These are phyloP conservation scores for Aphaenogaster rudis DNA, from an alignment of 1,140 invertebrate species.

Conservation along the genomic window DNA sequence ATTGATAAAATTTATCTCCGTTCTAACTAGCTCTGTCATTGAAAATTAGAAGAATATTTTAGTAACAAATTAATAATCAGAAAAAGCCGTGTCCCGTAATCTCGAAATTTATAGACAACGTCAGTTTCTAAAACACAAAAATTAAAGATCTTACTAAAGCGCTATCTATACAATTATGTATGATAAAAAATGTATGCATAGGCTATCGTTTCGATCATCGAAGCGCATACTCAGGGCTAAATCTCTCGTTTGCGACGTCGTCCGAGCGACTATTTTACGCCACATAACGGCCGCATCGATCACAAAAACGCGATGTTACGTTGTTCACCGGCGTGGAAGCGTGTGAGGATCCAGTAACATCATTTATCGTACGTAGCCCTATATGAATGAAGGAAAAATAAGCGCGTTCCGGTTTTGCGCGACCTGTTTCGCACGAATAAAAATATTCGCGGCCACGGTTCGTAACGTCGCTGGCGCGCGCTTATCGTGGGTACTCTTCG, in stretches of 20 bases:
- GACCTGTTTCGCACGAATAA: conserved; percentile 69
- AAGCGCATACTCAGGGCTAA: not conserved
- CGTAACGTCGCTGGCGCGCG: conserved; percentile 15
- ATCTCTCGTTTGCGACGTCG: not conserved
- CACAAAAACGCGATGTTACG: conserved; percentile 32
- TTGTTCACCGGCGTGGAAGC: not conserved
- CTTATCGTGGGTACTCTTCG: conserved; percentile 41
- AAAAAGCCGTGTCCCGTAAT: not conserved
- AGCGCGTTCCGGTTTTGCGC: conserved; percentile 62
- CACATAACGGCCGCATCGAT: conserved; percentile 34
- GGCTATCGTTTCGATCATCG: not conserved
- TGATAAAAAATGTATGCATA: not conserved
- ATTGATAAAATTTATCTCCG: not conserved
- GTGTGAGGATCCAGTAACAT: conserved; percentile 28
- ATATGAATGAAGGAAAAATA: conserved; percentile 72
- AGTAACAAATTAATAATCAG: not conserved
- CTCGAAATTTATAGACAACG: not conserved
- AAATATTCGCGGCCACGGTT: conserved; percentile 60
- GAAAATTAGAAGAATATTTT: not conserved
- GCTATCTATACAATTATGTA: not conserved
- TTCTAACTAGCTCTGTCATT: not conserved
- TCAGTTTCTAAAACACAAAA: not conserved
- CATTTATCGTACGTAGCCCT: conserved; percentile 59
- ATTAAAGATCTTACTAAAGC: not conserved
- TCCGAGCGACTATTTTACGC: conserved; percentile 5